Base-by-base conservation (phyloP, 2,797 vertebrate genomes). In the Amazona finschi region DNA sequence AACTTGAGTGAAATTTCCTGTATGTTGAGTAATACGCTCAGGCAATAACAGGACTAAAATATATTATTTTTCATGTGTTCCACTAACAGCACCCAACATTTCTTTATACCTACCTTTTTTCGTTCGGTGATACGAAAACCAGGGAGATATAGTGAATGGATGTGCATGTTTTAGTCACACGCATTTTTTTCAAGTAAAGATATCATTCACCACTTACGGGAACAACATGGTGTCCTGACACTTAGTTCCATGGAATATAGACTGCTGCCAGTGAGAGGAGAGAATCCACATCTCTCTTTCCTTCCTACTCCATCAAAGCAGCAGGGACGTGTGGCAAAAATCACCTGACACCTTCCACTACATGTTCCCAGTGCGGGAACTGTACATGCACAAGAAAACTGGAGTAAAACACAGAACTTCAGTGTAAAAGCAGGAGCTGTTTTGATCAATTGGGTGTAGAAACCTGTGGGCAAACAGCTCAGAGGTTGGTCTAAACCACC, bases 171-270 rank as follows among this genome's bases (percentile, higher is more conserved):
- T 85, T 44, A 69, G 8, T 21, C 12, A 27, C 30, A 41, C n/a
- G 17, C 4, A 4, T 72, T 93, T 82, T 89, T 78, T 78, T 87
- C 20, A 64, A 43, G 8, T n/a, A 55, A 53, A 64, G 8, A 3
- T 28, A 76, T 2, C 6, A 50, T 36, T 21, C 7, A 50, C 12
- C 3, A 16, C 47, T 58, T 78, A 50, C 9, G 9, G 22, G 18
- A 39, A 85, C 71, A 79, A 36, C 7, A 15, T 14, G 27, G 12
- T 39, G 30, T 66, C 28, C 41, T 72, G 83, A 8, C 30, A 50
- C 21, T 58, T n/a, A 64, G 9, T 72, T 79, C 18, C 1, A 2
- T 5, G 20, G 27, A 30, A 39, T 5, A 4, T 17, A 0, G 2
- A 22, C 19, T 82, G 28, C 2, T 47, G 8, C 6, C 58, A 72